Evolutionary conservation across 2,797 vertebrate species (phyloP).

Genomic region (Fistularia tabacaria): DNA sequence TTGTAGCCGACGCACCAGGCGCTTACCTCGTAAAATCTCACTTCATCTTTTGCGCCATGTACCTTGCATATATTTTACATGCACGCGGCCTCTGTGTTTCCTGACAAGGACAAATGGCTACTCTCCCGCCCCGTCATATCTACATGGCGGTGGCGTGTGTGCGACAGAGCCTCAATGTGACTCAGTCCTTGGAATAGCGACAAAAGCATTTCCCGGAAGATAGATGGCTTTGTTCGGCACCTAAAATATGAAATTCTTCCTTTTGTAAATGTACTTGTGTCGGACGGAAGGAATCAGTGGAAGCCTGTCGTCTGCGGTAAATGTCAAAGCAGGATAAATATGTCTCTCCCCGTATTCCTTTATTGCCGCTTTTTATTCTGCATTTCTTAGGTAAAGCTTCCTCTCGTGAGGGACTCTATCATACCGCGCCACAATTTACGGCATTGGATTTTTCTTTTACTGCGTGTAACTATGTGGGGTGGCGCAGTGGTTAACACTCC

Average conservation of each 20-base stretch:
- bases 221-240: conserved; percentile 56
- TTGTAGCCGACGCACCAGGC: conserved; percentile 5
- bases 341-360: conserved; percentile 44
- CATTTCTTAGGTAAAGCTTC: conserved; percentile 49
- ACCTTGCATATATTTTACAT: conserved; percentile 6
- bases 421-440: too few species aligned
- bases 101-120: conserved; percentile 54
- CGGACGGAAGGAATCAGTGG: conserved; percentile 40
- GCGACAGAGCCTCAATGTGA: conserved; percentile 43
- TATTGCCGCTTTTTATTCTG: conserved; percentile 60
- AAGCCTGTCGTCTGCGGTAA: conserved; percentile 52
- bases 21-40: too few species aligned
- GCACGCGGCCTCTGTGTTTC: conserved; percentile 15
- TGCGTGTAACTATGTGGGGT: too few species aligned
- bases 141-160: conserved; percentile 39
- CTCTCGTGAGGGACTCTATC: conserved; percentile 7
- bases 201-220: conserved; percentile 47
- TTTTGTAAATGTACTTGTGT: conserved; percentile 41
- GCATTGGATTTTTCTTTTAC: too few species aligned
- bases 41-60: too few species aligned
- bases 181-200: conserved; percentile 54
- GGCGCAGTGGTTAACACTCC: too few species aligned
- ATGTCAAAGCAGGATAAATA: conserved; percentile 61
- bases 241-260: conserved; percentile 49
- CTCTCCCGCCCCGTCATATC: conserved; percentile 26